Conservation (phyloP, 2,113 vertebrate species). For the Odobenus rosmarus region DNA sequence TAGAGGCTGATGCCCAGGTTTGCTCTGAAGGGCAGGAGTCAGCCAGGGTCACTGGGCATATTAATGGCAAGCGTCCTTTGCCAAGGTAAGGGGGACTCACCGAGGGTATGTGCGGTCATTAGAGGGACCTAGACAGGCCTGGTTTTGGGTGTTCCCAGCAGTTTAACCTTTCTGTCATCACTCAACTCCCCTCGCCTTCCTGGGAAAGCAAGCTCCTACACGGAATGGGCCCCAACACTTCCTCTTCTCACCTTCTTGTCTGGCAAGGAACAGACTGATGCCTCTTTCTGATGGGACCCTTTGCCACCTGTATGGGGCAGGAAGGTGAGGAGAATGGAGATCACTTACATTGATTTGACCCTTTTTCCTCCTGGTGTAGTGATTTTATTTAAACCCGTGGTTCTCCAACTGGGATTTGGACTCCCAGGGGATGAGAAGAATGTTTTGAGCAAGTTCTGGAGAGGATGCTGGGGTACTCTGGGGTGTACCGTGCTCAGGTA, state of each 20-base stretch:
- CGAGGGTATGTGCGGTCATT: rapidly evolving
- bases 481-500: rapidly evolving
- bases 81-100: background rate
- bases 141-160: background rate
- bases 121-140: background rate
- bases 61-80: background rate
- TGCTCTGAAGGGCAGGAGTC: background rate
- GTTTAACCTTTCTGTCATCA: background rate
- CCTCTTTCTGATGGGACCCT: background rate
- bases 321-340: background rate
- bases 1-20: background rate
- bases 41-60: background rate
- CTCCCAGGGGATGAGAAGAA: background rate
- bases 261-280: background rate
- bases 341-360: background rate
- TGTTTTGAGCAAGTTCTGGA: background rate
- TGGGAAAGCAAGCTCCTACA: background rate
- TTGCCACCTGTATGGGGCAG: background rate
- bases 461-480: background rate
- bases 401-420: background rate
- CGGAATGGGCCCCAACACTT: background rate
- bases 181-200: too few relatives aligned
- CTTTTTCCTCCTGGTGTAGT: background rate
- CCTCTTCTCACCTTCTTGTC: background rate
- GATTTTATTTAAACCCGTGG: background rate